Evolutionary conservation across 2,113 vertebrate species (phyloP).

Genomic region (Tyto alba): DNA sequence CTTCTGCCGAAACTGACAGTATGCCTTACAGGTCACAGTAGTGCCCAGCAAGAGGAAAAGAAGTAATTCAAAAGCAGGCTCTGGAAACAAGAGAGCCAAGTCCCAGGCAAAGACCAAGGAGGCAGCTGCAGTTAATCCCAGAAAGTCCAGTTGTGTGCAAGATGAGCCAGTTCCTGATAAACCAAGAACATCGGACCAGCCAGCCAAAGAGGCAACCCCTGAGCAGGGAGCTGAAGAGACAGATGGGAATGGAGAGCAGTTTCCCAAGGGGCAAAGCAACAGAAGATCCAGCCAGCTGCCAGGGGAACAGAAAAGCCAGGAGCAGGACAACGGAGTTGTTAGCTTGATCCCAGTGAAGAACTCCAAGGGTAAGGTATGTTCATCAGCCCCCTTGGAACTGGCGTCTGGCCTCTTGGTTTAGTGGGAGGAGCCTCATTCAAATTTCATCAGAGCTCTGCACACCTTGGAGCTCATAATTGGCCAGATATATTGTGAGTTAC

Average conservation of each 20-base stretch:
- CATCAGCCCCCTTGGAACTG: neutral
- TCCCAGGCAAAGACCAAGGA: neutral
- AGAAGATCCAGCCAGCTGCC: slow-evolving; percentile 46
- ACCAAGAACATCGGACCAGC: neutral
- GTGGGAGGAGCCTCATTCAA: neutral
- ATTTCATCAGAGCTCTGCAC: slow-evolving; percentile 1
- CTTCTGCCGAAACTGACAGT: neutral
- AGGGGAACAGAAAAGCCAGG: slow-evolving; percentile 46
- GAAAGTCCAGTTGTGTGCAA: slow-evolving; percentile 2
- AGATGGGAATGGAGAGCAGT: slow-evolving; percentile 37
- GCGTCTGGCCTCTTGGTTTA: neutral
- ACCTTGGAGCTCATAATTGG: neutral
- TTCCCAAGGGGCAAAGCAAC: slow-evolving; percentile 38
- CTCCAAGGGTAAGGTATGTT: slow-evolving; percentile 50
- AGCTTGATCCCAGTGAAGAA: slow-evolving; percentile 40
- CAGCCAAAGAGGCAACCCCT: neutral
- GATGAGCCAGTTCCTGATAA: too few species aligned
- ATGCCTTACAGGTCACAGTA: neutral
- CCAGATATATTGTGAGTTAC: neutral
- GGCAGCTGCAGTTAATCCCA: neutral
- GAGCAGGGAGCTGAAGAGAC: slow-evolving; percentile 2
- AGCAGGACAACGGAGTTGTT: neutral
- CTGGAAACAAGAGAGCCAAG: slow-evolving; percentile 38
- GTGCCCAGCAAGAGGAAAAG: slow-evolving; percentile 57
- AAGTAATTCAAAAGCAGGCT: neutral